These are phyloP conservation scores for Naja naja DNA, from an alignment of 2,113 vertebrate species.

Conservation along the genomic window DNA sequence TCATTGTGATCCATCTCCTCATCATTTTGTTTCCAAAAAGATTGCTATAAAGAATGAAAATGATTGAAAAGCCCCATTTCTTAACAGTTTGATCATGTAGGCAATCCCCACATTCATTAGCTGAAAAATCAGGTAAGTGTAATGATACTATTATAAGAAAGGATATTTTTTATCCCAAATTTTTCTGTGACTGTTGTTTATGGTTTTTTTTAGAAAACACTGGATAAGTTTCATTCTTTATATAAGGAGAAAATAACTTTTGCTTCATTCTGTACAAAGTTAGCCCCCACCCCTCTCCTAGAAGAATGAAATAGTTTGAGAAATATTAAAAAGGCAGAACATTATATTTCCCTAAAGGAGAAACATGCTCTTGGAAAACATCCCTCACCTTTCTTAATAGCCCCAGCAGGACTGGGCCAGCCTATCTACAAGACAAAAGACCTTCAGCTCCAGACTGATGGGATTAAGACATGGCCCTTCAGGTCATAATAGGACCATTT, in stretches of 20 bases:
- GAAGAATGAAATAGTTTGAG: too few relatives aligned
- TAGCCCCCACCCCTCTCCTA: too few relatives aligned
- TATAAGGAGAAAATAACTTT: background rate
- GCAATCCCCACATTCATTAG: background rate
- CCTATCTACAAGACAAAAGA: too few relatives aligned
- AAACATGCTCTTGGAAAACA: too few relatives aligned
- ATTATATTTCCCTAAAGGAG: too few relatives aligned
- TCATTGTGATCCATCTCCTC: background rate
- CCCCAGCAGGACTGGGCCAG: too few relatives aligned
- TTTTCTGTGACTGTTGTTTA: background rate
- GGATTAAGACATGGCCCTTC: too few relatives aligned
- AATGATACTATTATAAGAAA: background rate
- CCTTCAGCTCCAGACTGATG: too few relatives aligned
- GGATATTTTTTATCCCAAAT: background rate
- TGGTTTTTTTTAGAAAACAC: background rate
- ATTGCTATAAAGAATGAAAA: background rate
- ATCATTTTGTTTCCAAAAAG: background rate
- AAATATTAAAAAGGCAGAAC: too few relatives aligned
- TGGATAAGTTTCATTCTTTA: background rate
- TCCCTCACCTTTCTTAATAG: too few relatives aligned
- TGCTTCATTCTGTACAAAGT: too few relatives aligned
- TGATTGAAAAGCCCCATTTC: accelerated
- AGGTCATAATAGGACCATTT: too few relatives aligned
- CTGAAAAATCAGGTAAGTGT: background rate
- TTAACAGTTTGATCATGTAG: background rate